Evolutionary conservation across 2,888 invertebrate species (phyloP).

Genomic region (Plagiodera versicolora): DNA sequence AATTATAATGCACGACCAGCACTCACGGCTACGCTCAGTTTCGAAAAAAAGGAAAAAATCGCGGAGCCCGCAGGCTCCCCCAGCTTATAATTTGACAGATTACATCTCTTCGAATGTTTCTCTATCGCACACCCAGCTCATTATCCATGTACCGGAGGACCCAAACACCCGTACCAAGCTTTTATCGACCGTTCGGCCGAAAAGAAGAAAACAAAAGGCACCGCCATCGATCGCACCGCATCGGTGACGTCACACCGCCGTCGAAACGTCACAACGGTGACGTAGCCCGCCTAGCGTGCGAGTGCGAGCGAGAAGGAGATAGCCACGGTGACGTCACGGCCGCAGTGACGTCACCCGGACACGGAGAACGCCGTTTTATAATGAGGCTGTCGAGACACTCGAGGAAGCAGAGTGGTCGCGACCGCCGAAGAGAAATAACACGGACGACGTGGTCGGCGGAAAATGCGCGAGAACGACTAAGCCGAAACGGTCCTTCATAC

Average conservation of each 20-base stretch:
- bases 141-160: neutral
- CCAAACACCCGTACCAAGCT: neutral
- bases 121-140: constrained; percentile 28
- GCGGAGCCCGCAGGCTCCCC: constrained; percentile 12
- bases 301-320: constrained; percentile 44
- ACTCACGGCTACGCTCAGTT: neutral
- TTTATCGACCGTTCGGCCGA: neutral
- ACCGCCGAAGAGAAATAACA: constrained; percentile 44
- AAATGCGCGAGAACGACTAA: constrained; percentile 5
- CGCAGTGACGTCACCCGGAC: constrained; percentile 48
- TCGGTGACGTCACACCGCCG: constrained; percentile 19
- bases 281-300: constrained; percentile 23
- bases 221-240: neutral
- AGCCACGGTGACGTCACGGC: constrained; percentile 47
- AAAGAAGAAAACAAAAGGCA: neutral
- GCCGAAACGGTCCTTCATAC: constrained; percentile 1
- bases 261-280: constrained; percentile 39
- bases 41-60: neutral
- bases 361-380: constrained; percentile 51
- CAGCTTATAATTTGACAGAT: constrained; percentile 29
- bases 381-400: constrained; percentile 50
- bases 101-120: constrained; percentile 26
- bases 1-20: neutral
- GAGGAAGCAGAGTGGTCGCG: constrained; percentile 52
- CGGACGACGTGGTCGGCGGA: constrained; percentile 1